Percentiles rank a stretch among this genome's conserved stretches.
Conservation (phyloP, 2,113 vertebrate genomes). For the Chroicocephalus ridibundus region DNA sequence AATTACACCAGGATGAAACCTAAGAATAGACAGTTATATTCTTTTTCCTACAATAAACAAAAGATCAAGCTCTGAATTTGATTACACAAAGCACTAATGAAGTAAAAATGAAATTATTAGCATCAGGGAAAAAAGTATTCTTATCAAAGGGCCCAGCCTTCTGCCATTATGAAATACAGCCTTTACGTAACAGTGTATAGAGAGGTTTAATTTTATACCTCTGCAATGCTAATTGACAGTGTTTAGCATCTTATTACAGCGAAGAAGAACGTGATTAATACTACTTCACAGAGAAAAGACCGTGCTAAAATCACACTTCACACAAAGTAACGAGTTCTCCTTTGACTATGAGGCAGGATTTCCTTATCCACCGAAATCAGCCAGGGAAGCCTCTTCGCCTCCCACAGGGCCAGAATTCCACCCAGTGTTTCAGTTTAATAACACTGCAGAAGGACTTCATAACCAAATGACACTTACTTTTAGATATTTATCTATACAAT, state of each 20-base stretch:
- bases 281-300: background rate
- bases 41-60: background rate
- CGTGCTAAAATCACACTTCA: background rate
- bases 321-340: background rate
- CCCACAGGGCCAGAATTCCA: background rate
- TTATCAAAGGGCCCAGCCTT: background rate
- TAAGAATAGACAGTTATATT: background rate
- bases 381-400: background rate
- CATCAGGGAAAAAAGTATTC: background rate
- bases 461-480: background rate
- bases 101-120: background rate
- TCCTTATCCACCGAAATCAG: background rate
- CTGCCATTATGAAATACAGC: background rate
- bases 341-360: background rate
- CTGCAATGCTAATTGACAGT: background rate
- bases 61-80: background rate
- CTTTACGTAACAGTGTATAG: background rate
- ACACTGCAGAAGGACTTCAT: background rate
- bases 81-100: background rate
- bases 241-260: background rate
- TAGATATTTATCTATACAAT: background rate
- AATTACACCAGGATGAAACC: background rate
- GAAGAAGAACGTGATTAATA: background rate
- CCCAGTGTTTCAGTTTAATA: background rate
- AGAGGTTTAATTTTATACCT: background rate